Base-by-base conservation (phyloP, 2,797 vertebrate genomes). In the Prionace glauca region DNA sequence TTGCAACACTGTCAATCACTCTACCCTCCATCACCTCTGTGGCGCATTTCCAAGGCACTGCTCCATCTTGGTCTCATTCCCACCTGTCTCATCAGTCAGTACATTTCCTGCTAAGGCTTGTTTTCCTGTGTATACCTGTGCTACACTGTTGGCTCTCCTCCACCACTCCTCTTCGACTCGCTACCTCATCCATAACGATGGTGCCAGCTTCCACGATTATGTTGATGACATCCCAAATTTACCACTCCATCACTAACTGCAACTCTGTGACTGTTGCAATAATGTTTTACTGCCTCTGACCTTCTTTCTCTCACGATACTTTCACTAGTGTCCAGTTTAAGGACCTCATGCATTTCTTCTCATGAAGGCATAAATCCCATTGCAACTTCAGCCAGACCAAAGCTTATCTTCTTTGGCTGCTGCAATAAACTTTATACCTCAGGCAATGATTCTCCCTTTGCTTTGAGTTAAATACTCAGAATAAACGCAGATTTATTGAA, bases 91-190 rank as follows among this genome's bases (percentile, higher is more conserved):
- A 90, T 32, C 50, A 62, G 56, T 90, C 24, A 90, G 56, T 90
- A 90, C 20, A 84, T 84, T 84, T 90, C 50, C 12, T 90, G 24
- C 50, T 90, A 90, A 90, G 87, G 50, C 87, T 60, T 90, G 87
- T 29, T 90, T 90, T 32, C 26, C 29, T 90, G 26, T 60, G 32
- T 60, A 90, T 60, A 90, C 32, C 60, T n/a, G 12, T 18, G 29
- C 56, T 24, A 22, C 18, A 45, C 36, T 24, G 18, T 84, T 84
- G 79, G 79, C 79, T 20, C 41, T 41, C 79, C 79, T 81, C 79
- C 79, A 84, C 36, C 74, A 0, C 74, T 71, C 74, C 74, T 14
- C 32, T 45, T 24, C 36, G 1, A 84, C 18, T 84, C 45, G 79
- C 36, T 84, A 84, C 36, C 41, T 84, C 79, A 84, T 84, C 18